Conservation (phyloP, 2,888 invertebrate genomes). For the Hirtodrosophila histrioides region DNA sequence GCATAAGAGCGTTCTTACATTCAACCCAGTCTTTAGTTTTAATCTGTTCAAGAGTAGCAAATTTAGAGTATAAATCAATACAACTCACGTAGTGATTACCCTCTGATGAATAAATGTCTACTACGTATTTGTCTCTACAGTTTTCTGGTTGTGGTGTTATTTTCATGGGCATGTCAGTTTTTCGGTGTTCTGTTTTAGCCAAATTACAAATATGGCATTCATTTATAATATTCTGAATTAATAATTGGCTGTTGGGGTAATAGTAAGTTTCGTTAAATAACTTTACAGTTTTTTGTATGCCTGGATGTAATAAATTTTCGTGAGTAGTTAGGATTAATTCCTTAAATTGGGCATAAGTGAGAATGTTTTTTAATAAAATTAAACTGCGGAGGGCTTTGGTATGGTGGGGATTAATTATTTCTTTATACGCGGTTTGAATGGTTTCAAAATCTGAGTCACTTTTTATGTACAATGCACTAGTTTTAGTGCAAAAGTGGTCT, state of each 20-base stretch:
- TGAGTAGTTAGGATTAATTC: slow-evolving; percentile 14
- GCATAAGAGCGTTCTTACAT: background rate
- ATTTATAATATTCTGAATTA: slow-evolving; percentile 20
- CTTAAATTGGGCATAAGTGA: slow-evolving; percentile 3
- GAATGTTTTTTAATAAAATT: slow-evolving; percentile 12
- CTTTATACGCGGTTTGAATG: slow-evolving; percentile 3
- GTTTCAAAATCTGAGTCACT: slow-evolving; percentile 7
- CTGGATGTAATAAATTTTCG: slow-evolving; percentile 17
- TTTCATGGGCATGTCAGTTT: slow-evolving; percentile 2
- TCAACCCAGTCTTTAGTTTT: slow-evolving; percentile 1
- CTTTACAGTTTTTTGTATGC: slow-evolving; percentile 17
- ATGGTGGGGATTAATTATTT: background rate
- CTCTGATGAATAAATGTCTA: slow-evolving; percentile 7
- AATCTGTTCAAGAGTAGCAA: slow-evolving; percentile 3
- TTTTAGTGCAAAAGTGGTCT: background rate
- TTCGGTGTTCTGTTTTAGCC: background rate
- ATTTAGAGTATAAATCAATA: slow-evolving; percentile 15
- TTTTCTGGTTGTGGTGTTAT: background rate
- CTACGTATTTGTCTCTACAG: slow-evolving; percentile 1
- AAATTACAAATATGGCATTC: slow-evolving; percentile 5
- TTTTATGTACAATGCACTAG: slow-evolving; percentile 1
- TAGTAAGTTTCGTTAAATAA: slow-evolving; percentile 13
- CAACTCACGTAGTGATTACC: slow-evolving; percentile 18
- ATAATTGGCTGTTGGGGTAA: slow-evolving; percentile 14
- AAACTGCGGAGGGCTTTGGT: slow-evolving; percentile 3